Base-by-base conservation (phyloP, 2,888 invertebrate genomes). In the Oscheius sp. region DNA sequence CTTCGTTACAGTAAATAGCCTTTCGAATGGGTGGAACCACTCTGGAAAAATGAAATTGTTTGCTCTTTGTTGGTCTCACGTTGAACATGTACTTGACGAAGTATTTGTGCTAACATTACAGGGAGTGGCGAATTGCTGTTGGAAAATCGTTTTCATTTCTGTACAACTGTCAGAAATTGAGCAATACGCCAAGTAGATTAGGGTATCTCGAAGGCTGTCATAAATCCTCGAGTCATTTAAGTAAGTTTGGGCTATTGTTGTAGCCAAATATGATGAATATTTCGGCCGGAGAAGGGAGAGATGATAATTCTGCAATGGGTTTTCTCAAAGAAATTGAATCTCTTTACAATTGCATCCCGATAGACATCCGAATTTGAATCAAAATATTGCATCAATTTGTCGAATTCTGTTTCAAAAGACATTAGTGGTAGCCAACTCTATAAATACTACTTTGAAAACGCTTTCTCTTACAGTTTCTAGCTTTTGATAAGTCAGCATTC, bases 401-500 rank as follows among this genome's bases (percentile, higher is more conserved):
- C n/a, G 10, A 55, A 55, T 12, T 33, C 55, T 15, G 12, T 12
- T 17, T 55, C 33, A 33, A 55, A 55, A 33, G 34, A 31, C 20
- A 10, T 2, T 15, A 31, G 23, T 20, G 55, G 33, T 1, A 55
- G 33, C n/a, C 17, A 55, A 33, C 31, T 33, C 55, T 55, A 17
- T n/a, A 31, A n/a, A 55, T 2, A 4, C 3, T 48, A 3, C 2
- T 12, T 12, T 50, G 3, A 3, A 6, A 29, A 23, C n/a, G 23
- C n/a, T 6, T 15, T 12, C 27, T 20, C 17, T 17, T 23, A 65
- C 68, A 8, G 63, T 69, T 37, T 76, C 76, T 10, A 71, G 69
- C 20, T 55, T 55, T 31, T 74, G 27, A 39, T 73, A 74, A 23
- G 37, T 69, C 8, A 73, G 52, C 46, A 76, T 45, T 39, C 57